Base-by-base conservation (phyloP, 1,140 invertebrate genomes). In the Eupeodes corollae region DNA sequence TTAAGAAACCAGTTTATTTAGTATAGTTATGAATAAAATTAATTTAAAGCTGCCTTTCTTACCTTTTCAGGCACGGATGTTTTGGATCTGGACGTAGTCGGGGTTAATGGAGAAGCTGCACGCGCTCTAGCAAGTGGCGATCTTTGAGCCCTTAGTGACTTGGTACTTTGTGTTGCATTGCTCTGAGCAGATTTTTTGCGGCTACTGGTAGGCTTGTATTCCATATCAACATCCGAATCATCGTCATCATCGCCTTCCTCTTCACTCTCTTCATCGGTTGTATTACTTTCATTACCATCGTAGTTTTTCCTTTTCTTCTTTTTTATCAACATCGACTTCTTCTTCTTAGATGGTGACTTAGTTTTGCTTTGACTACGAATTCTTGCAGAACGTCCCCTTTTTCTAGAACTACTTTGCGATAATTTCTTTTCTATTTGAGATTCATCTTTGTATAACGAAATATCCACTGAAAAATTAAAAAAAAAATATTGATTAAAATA, bases 391-490 rank as follows among this genome's bases (percentile, higher is more conserved):
- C 16, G 38, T 3, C 31, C 26, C 16, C n/a, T 18, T 13, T 21
- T 42, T 13, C 38, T 50, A 33, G 26, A 15, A 41, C 30, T 46
- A 43, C 30, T 33, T 6, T n/a, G 31, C 5, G 43, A 21, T 15
- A 15, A 47, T 49, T 53, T 53, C 43, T 51, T 53, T 49, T 84
- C 84, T 44, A 87, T 58, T 63, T 87, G 84, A 40, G 83, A 81
- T 64, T 87, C 84, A 59, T 86, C 82, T 61, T 79, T 83, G 62
- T 82, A 86, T 18, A 88, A 68, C 10, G 84, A 87, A 18, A 88
- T 70, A 67, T 88, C 85, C 71, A 88, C 84, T 86, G 67, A 35
- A 76, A 74, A 52, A 49, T 54, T 48, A 48, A 49, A 21, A 44
- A 52, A 26, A 50, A 47, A 26, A 32, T 13, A 44, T 13, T 16